phyloP scores from a whole-genome alignment of 1,140 invertebrate genomes.

The Pachypeltis micranthus region DNA sequence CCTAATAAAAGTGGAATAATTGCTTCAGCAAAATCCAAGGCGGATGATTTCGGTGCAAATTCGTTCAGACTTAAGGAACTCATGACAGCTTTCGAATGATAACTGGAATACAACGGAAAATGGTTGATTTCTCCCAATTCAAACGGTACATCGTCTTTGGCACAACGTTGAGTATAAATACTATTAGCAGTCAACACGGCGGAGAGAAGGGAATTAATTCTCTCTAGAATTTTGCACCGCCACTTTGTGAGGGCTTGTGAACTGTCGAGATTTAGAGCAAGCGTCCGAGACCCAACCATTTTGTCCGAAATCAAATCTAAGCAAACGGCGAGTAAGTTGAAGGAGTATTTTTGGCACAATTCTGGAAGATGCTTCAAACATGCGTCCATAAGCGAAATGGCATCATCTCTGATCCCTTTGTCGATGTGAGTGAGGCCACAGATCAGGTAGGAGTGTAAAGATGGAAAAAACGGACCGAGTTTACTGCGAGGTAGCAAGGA shows the following conservation, averaged over 20 bases:
- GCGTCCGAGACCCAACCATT: conserved; percentile 10
- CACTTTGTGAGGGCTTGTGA: conserved; percentile 21
- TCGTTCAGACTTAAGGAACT: background rate
- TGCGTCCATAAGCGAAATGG: conserved; percentile 60
- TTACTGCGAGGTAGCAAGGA: conserved; percentile 36
- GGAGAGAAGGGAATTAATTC: conserved; percentile 16
- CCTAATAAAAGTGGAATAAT: background rate
- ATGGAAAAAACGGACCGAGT: conserved; percentile 53
- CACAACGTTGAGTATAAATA: background rate
- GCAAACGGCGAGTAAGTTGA: conserved; percentile 60
- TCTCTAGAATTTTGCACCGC: conserved; percentile 19
- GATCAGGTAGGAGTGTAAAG: conserved; percentile 60
- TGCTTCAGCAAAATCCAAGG: background rate
- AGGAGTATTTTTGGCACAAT: conserved; percentile 48
- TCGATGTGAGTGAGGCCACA: conserved; percentile 82
- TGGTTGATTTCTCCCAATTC: background rate
- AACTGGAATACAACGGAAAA: conserved; percentile 7
- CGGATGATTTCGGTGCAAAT: background rate
- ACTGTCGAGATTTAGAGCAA: conserved; percentile 22
- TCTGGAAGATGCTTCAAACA: conserved; percentile 47
- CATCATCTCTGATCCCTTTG: conserved; percentile 64
- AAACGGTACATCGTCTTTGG: background rate
- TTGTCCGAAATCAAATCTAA: conserved; percentile 52
- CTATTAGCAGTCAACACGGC: background rate
- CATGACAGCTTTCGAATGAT: background rate